Percentiles rank a stretch among this genome's conserved stretches.
phyloP scores from a whole-genome alignment of 1,140 invertebrate genomes.

The Drosophila sp. region DNA sequence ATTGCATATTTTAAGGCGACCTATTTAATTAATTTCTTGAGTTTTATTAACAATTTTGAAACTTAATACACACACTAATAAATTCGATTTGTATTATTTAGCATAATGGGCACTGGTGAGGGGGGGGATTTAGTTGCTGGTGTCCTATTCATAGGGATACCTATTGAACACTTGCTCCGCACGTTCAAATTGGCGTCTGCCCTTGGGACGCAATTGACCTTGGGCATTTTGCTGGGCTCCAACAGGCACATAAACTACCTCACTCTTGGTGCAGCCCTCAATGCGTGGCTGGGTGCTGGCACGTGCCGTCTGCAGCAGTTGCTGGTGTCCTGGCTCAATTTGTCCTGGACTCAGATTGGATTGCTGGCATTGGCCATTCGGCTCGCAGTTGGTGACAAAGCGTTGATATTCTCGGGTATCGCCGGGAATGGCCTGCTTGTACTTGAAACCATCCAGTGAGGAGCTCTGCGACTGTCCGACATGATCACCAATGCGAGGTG shows the following conservation, averaged over 20 bases:
- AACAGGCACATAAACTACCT: constrained; percentile 31
- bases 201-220: constrained; percentile 57
- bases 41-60: constrained; percentile 30
- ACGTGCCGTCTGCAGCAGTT: constrained; percentile 44
- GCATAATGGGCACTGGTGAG: neutral
- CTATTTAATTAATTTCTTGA: neutral
- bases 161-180: constrained; percentile 44
- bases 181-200: constrained; percentile 44
- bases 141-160: constrained; percentile 59
- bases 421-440: constrained; percentile 60
- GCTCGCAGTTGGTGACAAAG: constrained; percentile 55
- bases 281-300: constrained; percentile 39
- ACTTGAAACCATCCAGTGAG: constrained; percentile 51
- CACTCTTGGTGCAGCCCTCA: constrained; percentile 42
- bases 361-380: constrained; percentile 59
- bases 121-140: neutral
- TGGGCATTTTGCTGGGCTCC: constrained; percentile 43
- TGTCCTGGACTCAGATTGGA: constrained; percentile 51
- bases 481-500: constrained; percentile 54
- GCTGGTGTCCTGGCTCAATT: constrained; percentile 51
- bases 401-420: constrained; percentile 62
- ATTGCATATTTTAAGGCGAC: constrained; percentile 34
- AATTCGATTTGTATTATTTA: constrained; percentile 30
- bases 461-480: constrained; percentile 56
- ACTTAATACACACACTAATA: constrained; percentile 43